Percentiles rank a stretch among this genome's conserved stretches.
Evolutionary conservation across 2,113 vertebrate species (phyloP).

Genomic region (Epinephelus lanceolatus): DNA sequence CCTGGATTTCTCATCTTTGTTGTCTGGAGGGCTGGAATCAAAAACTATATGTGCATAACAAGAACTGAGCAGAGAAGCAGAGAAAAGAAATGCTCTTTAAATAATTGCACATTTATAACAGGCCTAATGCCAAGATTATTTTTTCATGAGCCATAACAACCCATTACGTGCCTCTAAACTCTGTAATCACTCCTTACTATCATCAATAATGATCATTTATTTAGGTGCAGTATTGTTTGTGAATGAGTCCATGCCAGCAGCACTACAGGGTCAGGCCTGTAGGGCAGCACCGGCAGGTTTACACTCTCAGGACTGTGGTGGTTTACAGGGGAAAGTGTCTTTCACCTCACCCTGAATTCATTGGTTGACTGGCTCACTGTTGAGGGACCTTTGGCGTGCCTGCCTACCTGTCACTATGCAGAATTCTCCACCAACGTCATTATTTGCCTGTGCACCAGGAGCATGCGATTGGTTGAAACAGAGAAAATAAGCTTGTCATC

Average conservation of each 20-base stretch:
- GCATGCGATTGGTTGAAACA: constrained; percentile 56
- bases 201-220: constrained; percentile 44
- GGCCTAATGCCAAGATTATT: constrained; percentile 10
- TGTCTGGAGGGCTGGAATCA: constrained; percentile 18
- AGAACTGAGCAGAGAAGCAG: neutral
- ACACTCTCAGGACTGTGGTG: neutral
- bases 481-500: constrained; percentile 6
- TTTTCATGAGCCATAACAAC: constrained; percentile 32
- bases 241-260: constrained; percentile 14
- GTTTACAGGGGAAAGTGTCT: neutral
- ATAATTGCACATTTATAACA: constrained; percentile 14
- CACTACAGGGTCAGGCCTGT: constrained; percentile 9
- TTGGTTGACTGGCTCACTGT: constrained; percentile 11
- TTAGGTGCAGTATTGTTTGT: constrained; percentile 9
- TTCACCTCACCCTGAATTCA: constrained; percentile 9
- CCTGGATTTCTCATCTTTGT: constrained; percentile 12
- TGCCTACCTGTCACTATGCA: constrained; percentile 63
- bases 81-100: constrained; percentile 15
- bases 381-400: constrained; percentile 27
- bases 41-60: neutral
- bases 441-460: constrained; percentile 5
- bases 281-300: constrained; percentile 1
- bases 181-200: constrained; percentile 40
- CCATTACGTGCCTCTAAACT: constrained; percentile 38
- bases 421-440: constrained; percentile 46